Evolutionary conservation across 2,888 invertebrate genomes (phyloP), one percentile per base, ranked within the genome.

Genomic region (Phanerotoma sp.): DNA sequence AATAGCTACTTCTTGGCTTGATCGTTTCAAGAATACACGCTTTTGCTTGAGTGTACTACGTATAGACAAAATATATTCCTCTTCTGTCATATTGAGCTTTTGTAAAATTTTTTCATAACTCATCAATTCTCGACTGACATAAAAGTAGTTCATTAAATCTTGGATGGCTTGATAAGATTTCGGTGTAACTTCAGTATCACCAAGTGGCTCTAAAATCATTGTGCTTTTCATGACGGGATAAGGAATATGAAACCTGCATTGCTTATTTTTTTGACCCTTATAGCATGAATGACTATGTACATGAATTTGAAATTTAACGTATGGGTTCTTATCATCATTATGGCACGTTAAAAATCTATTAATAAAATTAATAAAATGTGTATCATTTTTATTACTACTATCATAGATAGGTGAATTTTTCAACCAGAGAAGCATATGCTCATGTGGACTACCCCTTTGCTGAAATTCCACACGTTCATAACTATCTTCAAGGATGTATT

Each of bases 241-340:
- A 41, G 71, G 71, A 11, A 67, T 66, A 15, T 63, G 62, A 59
- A 72, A 72, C 57, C 70, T 28, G 54, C 68, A 69, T n/a, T n/a
- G n/a, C 52, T 65, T 60, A 54, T 46, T 22, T 60, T 18, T 52
- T 51, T 59, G 58, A 46, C 58, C 63, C 61, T 68, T 68, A 45
- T 63, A 62, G 49, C 70, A 71, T 2, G 64, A 68, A 41, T 61
- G 60, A 5, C 63, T 67, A 50, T 70, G 67, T 5, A 58, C 56
- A 52, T 71, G 68, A 22, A 56, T 64, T 56, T 63, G 62, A 30
- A 63, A 52, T 35, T 60, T 49, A 13, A 66, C 62, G 50, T 64
- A 66, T 10, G 60, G 57, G 55, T 63, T 58, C 16, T 47, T 57
- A 56, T 56, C 57, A 42, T 64, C 56, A 42, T 62, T 47, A 51